phyloP scores from a whole-genome alignment of 2,888 invertebrate species.

The Thumatha senex region DNA sequence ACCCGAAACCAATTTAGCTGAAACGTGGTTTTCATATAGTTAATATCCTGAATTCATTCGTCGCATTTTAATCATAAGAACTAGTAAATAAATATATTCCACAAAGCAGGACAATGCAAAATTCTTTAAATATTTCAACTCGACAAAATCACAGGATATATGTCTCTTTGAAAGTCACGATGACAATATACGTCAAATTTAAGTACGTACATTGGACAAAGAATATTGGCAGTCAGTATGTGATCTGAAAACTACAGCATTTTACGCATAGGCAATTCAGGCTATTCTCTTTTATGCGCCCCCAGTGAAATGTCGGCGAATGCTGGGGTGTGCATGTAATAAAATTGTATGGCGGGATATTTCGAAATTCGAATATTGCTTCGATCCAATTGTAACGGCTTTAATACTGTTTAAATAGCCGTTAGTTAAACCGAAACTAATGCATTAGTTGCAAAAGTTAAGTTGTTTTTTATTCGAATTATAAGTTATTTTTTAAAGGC shows the following conservation, averaged over 20 bases:
- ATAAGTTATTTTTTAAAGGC: too few relatives aligned
- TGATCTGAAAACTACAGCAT: constrained; percentile 64
- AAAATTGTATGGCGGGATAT: constrained; percentile 11
- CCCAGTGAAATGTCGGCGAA: constrained; percentile 48
- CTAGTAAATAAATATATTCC: background rate
- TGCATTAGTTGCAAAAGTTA: background rate
- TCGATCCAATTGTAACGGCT: constrained; percentile 15
- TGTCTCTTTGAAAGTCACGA: constrained; percentile 9
- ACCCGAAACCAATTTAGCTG: too few relatives aligned
- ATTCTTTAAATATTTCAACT: background rate
- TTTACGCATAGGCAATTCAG: constrained; percentile 56
- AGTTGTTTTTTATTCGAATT: too few relatives aligned
- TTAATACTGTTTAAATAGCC: constrained; percentile 1
- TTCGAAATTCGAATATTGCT: constrained; percentile 17
- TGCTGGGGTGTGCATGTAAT: constrained; percentile 28
- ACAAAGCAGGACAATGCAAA: background rate
- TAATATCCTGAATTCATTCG: too few relatives aligned
- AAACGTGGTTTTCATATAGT: too few relatives aligned
- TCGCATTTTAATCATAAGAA: too few relatives aligned
- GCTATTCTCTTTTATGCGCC: constrained; percentile 65
- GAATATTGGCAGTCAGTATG: constrained; percentile 42
- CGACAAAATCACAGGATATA: background rate
- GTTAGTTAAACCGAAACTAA: constrained; percentile 1
- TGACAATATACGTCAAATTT: constrained; percentile 24
- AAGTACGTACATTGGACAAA: constrained; percentile 29